Evolutionary conservation across 2,113 vertebrate species (phyloP), one percentile per base, ranked within the genome.

Genomic region (Barnardius zonarius): DNA sequence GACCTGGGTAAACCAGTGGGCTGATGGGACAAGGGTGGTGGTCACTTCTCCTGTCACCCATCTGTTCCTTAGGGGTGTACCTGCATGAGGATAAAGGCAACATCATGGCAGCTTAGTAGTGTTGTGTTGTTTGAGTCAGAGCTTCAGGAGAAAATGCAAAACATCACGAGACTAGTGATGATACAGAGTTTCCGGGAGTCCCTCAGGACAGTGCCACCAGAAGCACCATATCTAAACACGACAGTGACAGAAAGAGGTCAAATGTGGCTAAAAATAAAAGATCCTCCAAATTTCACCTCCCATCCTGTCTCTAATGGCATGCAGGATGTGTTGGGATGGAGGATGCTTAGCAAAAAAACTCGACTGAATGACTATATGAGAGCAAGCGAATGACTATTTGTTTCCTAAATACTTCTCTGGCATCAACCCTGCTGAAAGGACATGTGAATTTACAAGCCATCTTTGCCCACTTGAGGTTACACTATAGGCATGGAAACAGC

Each of bases 351-450:
- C 33, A 59, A n/a, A 55, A n/a, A n/a, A 23, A 23, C 22, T 10
- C 59, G 69, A 77, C 66, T 22, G 11, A 43, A 17, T 3, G 4
- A 33, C 33, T 76, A 18, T 33, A 33, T 55, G 17, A 43, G 48
- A 70, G 46, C 28, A 6, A 39, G 33, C 0, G 3, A 25, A 86
- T 62, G 67, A 23, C 87, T 87, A 30, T 23, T 93, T 72, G 83
- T 94, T 92, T 91, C 87, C 82, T 73, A 67, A 64, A 95, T 95
- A 94, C 90, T 49, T 96, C 39, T 13, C 75, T 51, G 86, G 79
- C 55, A 41, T 95, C 93, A 17, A 43, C 68, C 55, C 24, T 6
- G 1, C 55, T 8, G 66, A 48, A 35, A 54, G 61, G 41, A 20
- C 83, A 91, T 23, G 17, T 44, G 81, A 48, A 57, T 18, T 64